A percentile compares a stretch with the other conserved stretches of the same genome.
Conservation (phyloP, 92 coral and sea anemone species). For the Epizoanthus scotinus region DNA sequence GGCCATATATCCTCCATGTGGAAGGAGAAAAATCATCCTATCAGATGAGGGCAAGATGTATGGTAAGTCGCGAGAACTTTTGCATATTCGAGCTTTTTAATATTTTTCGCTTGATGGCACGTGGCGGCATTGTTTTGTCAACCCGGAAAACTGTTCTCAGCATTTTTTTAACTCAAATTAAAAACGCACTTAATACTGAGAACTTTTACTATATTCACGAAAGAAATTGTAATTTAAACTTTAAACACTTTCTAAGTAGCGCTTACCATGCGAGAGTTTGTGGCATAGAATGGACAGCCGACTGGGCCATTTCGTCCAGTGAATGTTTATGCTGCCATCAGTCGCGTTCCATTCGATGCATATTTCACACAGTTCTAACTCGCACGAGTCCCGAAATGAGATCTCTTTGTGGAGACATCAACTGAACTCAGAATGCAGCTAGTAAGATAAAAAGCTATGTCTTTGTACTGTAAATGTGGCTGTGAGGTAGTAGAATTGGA, state of each 20-base stretch:
- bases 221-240: slow-evolving; percentile 14
- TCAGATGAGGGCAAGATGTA: slow-evolving; percentile 99
- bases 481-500: slow-evolving; percentile 13
- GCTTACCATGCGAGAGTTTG: slow-evolving; percentile 39
- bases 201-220: slow-evolving; percentile 14
- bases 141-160: slow-evolving; percentile 40
- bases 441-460: background rate
- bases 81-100: slow-evolving; percentile 1
- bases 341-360: slow-evolving; percentile 8
- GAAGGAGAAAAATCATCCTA: slow-evolving; percentile 94
- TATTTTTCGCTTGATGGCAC: slow-evolving; percentile 23
- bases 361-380: slow-evolving; percentile 7
- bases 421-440: background rate
- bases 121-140: slow-evolving; percentile 29
- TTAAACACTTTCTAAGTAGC: slow-evolving; percentile 21
- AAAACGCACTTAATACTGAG: slow-evolving; percentile 19
- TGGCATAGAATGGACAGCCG: slow-evolving; percentile 55
- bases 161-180: slow-evolving; percentile 15
- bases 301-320: slow-evolving; percentile 38
- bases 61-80: slow-evolving; percentile 64
- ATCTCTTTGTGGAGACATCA: slow-evolving; percentile 1
- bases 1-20: slow-evolving; percentile 99
- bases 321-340: slow-evolving; percentile 41
- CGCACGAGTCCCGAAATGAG: slow-evolving; percentile 37
- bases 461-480: background rate